Evolutionary conservation across 1,140 invertebrate species (phyloP).

Genomic region (Apis laboriosa): DNA sequence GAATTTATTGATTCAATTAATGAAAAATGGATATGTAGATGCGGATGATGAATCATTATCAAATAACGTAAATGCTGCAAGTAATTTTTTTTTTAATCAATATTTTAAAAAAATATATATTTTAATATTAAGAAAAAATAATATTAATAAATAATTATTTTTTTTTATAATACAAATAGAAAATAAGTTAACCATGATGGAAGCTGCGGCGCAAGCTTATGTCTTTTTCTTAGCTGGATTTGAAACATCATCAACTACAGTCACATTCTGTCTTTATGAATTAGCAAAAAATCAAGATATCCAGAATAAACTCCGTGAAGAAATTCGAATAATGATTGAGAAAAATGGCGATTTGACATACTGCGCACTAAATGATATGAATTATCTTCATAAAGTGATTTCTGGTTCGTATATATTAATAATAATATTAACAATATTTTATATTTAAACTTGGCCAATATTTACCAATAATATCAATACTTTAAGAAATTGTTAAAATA

Average conservation of each 20-base stretch:
- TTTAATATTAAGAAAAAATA: not conserved
- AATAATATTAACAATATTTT: no score
- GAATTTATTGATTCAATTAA: constrained; percentile 59
- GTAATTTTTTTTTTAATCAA: not conserved
- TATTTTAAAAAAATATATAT: not conserved
- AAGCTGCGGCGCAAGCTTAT: constrained; percentile 62
- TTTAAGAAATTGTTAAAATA: no score
- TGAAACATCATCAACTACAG: constrained; percentile 72
- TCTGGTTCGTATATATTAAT: constrained; percentile 45
- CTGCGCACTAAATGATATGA: constrained; percentile 60
- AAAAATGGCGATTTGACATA: constrained; percentile 58
- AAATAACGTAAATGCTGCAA: not conserved
- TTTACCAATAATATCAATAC: no score
- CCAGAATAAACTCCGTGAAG: constrained; percentile 71
- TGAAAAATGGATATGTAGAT: constrained; percentile 47
- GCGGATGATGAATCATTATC: constrained; percentile 12
- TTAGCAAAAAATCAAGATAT: constrained; percentile 67
- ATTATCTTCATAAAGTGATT: constrained; percentile 64
- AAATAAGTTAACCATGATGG: constrained; percentile 24
- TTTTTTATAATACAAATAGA: not conserved
- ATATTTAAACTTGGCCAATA: no score
- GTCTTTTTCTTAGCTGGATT: constrained; percentile 74
- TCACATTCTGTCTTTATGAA: constrained; percentile 73
- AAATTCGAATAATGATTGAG: constrained; percentile 59
- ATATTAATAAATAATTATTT: constrained; percentile 7